Percentiles rank a stretch among this genome's conserved stretches.
Evolutionary conservation across 2,888 invertebrate species (phyloP).

Genomic region (Stictocephala bisonia): DNA sequence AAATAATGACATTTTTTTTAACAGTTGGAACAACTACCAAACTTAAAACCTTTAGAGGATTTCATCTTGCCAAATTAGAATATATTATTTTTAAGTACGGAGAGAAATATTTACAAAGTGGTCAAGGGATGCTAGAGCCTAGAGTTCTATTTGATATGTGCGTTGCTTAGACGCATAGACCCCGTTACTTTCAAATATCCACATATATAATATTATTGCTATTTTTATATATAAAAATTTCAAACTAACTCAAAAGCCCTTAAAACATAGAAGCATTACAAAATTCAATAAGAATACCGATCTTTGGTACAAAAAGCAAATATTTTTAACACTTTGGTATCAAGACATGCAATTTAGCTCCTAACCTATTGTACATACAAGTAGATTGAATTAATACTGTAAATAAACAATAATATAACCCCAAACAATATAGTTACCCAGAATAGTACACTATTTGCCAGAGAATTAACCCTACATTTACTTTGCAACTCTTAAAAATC

Average conservation of each 20-base stretch:
- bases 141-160: constrained; percentile 36
- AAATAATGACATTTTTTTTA: too few relatives aligned
- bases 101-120: constrained; percentile 6
- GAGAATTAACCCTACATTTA: too few relatives aligned
- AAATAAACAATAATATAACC: too few relatives aligned
- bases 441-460: too few relatives aligned
- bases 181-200: background rate
- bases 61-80: too few relatives aligned
- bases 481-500: background rate
- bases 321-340: constrained; percentile 32
- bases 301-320: constrained; percentile 34
- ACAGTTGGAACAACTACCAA: too few relatives aligned
- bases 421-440: too few relatives aligned
- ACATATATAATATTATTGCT: constrained; percentile 24
- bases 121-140: background rate
- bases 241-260: constrained; percentile 20
- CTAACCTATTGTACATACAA: constrained; percentile 7
- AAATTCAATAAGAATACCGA: constrained; percentile 3
- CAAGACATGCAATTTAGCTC: constrained; percentile 15
- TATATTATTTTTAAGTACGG: constrained; percentile 39
- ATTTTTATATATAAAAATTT: constrained; percentile 10
- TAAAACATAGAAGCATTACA: constrained; percentile 9
- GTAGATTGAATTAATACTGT: constrained; percentile 38
- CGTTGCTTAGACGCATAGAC: constrained; percentile 1
- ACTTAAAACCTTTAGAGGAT: too few relatives aligned